Evolutionary conservation across 2,888 invertebrate genomes (phyloP).

Genomic region (Synergus gifuensis): DNA sequence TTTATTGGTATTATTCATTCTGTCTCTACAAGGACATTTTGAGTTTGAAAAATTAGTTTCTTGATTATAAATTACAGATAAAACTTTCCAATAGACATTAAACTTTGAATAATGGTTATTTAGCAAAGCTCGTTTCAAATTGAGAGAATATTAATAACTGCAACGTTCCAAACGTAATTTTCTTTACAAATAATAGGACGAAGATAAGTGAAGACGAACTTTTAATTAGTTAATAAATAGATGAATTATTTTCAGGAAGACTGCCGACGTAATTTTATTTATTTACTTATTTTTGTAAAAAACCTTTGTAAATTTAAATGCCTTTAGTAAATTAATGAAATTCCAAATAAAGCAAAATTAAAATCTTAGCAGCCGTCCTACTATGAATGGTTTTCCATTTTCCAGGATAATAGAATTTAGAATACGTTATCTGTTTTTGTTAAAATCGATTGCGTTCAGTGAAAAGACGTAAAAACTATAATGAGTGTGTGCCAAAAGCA

Average conservation of each 20-base stretch:
- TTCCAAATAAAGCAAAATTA: no score
- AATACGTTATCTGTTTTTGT: slow-evolving; percentile 37
- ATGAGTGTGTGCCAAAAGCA: slow-evolving; percentile 62
- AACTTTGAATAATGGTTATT: slow-evolving; percentile 8
- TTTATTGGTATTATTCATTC: background rate
- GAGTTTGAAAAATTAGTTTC: background rate
- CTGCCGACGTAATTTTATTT: background rate
- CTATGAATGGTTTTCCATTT: background rate
- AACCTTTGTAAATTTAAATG: background rate
- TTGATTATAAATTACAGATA: background rate
- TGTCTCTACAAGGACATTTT: background rate
- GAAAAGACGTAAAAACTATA: slow-evolving; percentile 35
- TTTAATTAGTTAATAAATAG: slow-evolving; percentile 38
- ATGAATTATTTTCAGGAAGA: slow-evolving; percentile 13
- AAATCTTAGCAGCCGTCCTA: background rate
- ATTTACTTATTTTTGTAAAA: no score
- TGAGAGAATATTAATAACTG: slow-evolving; percentile 25
- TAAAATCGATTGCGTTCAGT: slow-evolving; percentile 43
- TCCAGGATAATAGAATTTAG: background rate
- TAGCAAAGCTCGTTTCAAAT: slow-evolving; percentile 11
- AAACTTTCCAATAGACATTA: slow-evolving; percentile 2
- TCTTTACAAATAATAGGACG: background rate
- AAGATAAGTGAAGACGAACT: background rate
- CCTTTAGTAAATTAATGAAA: background rate
- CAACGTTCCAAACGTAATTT: slow-evolving; percentile 29